Evolutionary conservation across 1,140 invertebrate genomes (phyloP).

Genomic region (Radopholus similis): DNA sequence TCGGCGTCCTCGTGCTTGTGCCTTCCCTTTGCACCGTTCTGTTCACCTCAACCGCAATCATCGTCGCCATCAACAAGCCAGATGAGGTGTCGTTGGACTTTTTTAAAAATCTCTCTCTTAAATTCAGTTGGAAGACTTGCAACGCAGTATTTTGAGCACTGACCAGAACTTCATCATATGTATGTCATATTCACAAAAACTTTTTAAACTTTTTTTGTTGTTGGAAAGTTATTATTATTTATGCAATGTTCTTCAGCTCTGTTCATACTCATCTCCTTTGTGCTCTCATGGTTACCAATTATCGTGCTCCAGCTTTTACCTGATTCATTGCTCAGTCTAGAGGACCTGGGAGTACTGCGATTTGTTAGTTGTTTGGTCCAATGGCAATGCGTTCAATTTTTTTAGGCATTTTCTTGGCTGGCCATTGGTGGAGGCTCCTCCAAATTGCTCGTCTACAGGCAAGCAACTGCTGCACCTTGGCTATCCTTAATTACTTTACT

Average conservation of each 20-base stretch:
- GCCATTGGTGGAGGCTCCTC: conserved; percentile 17
- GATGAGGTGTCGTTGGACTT: conserved; percentile 26
- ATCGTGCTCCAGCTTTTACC: conserved; percentile 14
- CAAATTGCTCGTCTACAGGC: conserved; percentile 16
- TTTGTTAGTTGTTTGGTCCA: conserved; percentile 1
- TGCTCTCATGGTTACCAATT: conserved; percentile 12
- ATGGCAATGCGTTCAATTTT: background rate
- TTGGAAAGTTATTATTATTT: background rate
- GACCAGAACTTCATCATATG: conserved; percentile 17
- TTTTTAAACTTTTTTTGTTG: background rate
- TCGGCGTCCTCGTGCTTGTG: conserved; percentile 80
- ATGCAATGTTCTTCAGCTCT: background rate
- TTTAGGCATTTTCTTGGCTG: conserved; percentile 14
- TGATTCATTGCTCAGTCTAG: background rate
- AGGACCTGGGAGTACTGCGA: conserved; percentile 3
- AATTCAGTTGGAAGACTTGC: conserved; percentile 12
- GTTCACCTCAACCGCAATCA: conserved; percentile 88
- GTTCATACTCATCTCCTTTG: conserved; percentile 13
- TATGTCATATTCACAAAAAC: background rate
- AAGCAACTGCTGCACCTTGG: background rate
- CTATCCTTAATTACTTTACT: background rate
- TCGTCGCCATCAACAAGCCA: conserved; percentile 74
- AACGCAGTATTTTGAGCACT: conserved; percentile 7
- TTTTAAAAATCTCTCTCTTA: background rate
- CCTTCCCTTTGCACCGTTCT: conserved; percentile 86